Percentiles rank a stretch among this genome's conserved stretches.
These are phyloP conservation scores for Empidonax alnorum DNA, from an alignment of 2,113 vertebrate species.

Conservation along the genomic window DNA sequence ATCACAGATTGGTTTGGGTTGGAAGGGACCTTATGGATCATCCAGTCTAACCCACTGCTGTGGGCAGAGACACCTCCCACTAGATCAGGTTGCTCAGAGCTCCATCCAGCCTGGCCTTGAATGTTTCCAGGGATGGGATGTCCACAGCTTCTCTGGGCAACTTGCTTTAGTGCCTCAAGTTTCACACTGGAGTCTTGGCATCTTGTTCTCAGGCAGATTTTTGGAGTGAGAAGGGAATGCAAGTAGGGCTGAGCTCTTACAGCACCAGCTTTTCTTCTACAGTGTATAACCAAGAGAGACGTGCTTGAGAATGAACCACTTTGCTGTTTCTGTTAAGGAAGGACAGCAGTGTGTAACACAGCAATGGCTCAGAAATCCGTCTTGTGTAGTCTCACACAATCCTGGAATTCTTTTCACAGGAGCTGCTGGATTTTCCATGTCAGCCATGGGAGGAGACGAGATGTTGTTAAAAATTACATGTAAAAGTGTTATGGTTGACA, in stretches of 20 bases:
- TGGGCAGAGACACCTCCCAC: background rate
- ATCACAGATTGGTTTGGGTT: background rate
- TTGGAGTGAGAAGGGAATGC: background rate
- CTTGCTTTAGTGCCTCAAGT: background rate
- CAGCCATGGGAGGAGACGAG: background rate
- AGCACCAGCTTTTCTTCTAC: background rate
- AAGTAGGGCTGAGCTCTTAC: background rate
- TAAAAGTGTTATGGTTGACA: background rate
- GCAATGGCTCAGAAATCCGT: background rate
- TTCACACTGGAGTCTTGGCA: background rate
- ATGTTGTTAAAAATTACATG: background rate
- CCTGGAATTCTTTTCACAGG: background rate
- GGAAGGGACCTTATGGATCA: background rate
- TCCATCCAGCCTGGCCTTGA: background rate
- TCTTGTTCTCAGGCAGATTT: background rate
- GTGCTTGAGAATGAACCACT: background rate
- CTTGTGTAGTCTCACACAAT: background rate
- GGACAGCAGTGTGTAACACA: background rate
- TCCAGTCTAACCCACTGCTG: background rate
- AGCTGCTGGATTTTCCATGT: background rate
- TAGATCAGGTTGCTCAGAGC: background rate
- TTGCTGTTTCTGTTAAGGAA: background rate
- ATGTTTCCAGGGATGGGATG: rapidly evolving
- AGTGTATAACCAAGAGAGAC: background rate
- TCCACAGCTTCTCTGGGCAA: background rate